Evolutionary conservation across 2,797 vertebrate species (phyloP), one percentile per base, ranked within the genome.

Genomic region (Pseudochirops cupreus): DNA sequence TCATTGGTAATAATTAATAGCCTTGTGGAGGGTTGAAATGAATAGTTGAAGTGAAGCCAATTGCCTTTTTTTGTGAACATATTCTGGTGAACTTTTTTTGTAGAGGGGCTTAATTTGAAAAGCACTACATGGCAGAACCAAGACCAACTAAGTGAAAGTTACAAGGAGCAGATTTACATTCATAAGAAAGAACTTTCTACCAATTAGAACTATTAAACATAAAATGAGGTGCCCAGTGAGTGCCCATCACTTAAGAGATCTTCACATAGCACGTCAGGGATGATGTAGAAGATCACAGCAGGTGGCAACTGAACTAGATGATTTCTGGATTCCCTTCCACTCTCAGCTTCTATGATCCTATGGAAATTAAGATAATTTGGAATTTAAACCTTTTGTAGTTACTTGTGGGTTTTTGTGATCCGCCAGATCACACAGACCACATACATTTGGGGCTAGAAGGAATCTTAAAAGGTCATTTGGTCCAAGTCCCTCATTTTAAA

Each of bases 21-120:
- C 58, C 16, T 26, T 13, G 29, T n/a, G 11, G 16, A 74, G 33
- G 92, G 54, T 3, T 62, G 46, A 97, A 67, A 97, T 56, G 56
- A 55, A 93, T 90, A 89, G 53, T 74, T 90, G 50, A 91, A 57
- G 67, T 3, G 5, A 92, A 46, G 56, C 21, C 50, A 29, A 56
- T 91, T 16, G 12, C 62, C 52, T 90, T 74, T 39, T 46, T 29
- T 29, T 50, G n/a, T 39, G 91, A 95, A 33, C 10, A 54, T 10
- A 55, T n/a, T n/a, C 33, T n/a, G 62, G 1, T 87, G 26, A 87
- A 87, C 21, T 46, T 87, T 50, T 39, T 26, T 87, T 26, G 39
- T 87, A 50, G 74, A 50, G 50, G 74, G 46, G 39, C n/a, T 82
- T 82, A 82, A 82, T 46, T 46, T 82, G n/a, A 18, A 39, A 46